phyloP scores from a whole-genome alignment of 2,113 vertebrate species.

The Arenaria interpres region DNA sequence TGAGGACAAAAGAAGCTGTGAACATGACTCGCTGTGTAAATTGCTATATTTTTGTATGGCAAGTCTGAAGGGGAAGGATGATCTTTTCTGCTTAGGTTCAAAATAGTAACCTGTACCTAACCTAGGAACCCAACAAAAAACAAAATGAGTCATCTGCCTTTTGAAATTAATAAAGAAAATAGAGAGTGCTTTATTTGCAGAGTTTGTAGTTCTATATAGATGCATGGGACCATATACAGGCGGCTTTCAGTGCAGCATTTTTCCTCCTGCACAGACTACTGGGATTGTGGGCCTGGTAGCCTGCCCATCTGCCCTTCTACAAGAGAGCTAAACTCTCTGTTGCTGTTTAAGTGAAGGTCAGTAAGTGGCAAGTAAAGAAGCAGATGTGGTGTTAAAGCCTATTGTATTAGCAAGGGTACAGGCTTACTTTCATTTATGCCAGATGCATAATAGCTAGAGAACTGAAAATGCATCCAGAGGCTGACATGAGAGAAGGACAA shows the following conservation, averaged over 20 bases:
- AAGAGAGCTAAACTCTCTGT: not conserved
- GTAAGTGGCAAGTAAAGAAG: not conserved
- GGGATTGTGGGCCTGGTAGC: not conserved
- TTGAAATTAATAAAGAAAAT: not conserved
- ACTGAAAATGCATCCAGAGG: not conserved
- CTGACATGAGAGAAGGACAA: not conserved
- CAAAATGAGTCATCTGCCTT: not conserved
- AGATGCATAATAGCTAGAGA: not conserved
- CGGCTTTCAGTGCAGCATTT: not conserved
- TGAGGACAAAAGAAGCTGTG: not conserved
- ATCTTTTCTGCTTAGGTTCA: not conserved
- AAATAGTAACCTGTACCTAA: not conserved
- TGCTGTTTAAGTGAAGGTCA: not conserved
- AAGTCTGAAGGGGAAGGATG: not conserved
- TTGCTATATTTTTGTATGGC: not conserved
- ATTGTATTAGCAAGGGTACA: not conserved
- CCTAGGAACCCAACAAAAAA: not conserved
- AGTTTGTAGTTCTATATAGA: not conserved
- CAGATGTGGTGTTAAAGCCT: not conserved
- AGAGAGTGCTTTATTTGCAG: not conserved
- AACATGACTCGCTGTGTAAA: not conserved
- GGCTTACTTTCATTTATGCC: not conserved
- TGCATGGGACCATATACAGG: fast-evolving
- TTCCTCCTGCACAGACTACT: not conserved
- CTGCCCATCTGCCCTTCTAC: not conserved